Base-by-base conservation (phyloP, 1,140 invertebrate species). In the Eurosta solidaginis region DNA sequence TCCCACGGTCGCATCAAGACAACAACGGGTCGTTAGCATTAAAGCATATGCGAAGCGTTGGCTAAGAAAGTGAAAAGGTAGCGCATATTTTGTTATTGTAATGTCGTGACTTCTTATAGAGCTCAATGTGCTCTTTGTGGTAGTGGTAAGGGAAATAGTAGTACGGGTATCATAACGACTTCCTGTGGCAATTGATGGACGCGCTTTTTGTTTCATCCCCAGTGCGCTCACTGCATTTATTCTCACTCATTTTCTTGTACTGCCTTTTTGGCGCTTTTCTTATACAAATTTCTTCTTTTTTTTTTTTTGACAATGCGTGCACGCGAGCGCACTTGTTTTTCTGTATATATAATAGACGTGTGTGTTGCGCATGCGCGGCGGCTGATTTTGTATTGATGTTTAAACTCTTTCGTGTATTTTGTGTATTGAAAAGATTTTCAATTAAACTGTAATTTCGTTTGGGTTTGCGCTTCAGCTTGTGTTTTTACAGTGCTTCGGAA, bases 151-250 rank as follows among this genome's bases (percentile, higher is more conserved):
- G n/a, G 36, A 42, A 42, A 20, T 40, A 33, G n/a, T 29, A 40
- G 33, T 12, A 42, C 14, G 59, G 14, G 27, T 74, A 74, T 74
- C 73, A 74, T 47, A 74, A 74, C 73, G 73, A 74, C 73, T 74
- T 74, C 73, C 73, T 74, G 73, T 12, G n/a, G n/a, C 73, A 45
- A 47, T 74, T 74, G 44, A 36, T n/a, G n/a, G n/a, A n/a, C n/a
- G n/a, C n/a, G 73, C 17, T 22, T 22, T 74, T 74, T 74, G 40
- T 74, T 36, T 74, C 73, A 74, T 68, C 59, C 9, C 36, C 3
- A 36, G 59, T 40, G n/a, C n/a, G n/a, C n/a, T 68, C 12, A 20
- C 33, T 36, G 59, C 59, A 40, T 36, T 68, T 40, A 68, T 68
- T 36, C 59, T 36, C 59, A 42, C 9, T 40, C 27, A 33, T 6